These are phyloP conservation scores for Eulemur macaco DNA, from an alignment of 2,113 vertebrate genomes.

Conservation along the genomic window DNA sequence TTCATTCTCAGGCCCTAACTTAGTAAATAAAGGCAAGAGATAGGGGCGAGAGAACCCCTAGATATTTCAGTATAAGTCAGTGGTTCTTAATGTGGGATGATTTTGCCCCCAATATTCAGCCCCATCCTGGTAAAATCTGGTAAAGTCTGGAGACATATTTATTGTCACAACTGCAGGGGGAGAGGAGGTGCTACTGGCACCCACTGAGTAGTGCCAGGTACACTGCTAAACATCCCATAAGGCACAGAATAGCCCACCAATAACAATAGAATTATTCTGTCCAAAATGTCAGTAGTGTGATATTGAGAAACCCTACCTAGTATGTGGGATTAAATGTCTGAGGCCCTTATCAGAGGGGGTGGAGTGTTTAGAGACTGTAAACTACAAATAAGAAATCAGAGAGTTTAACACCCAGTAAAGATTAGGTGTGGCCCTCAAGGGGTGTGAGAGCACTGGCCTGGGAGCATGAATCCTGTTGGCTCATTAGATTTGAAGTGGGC, in stretches of 20 bases:
- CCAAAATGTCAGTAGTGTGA: neutral
- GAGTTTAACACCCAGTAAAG: neutral
- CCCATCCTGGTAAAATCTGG: neutral
- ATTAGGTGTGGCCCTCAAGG: neutral
- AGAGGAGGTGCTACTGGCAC: neutral
- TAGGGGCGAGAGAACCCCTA: neutral
- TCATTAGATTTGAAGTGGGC: neutral
- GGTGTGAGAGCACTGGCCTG: neutral
- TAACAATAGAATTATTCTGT: neutral
- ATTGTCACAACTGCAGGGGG: neutral
- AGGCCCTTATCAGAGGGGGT: neutral
- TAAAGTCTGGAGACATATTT: neutral
- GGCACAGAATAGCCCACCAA: neutral
- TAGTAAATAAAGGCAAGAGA: neutral
- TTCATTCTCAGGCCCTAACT: neutral
- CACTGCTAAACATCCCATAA: neutral
- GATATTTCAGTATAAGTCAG: neutral
- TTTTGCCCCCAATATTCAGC: neutral
- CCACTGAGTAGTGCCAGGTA: neutral
- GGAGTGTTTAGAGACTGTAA: neutral
- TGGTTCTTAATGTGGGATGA: neutral
- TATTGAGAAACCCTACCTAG: neutral
- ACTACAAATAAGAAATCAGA: conserved; percentile 49
- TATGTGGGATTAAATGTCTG: neutral
- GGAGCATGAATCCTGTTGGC: neutral